These are phyloP conservation scores for Polypterus bichir DNA, from an alignment of 2,113 vertebrate genomes.

Conservation along the genomic window DNA sequence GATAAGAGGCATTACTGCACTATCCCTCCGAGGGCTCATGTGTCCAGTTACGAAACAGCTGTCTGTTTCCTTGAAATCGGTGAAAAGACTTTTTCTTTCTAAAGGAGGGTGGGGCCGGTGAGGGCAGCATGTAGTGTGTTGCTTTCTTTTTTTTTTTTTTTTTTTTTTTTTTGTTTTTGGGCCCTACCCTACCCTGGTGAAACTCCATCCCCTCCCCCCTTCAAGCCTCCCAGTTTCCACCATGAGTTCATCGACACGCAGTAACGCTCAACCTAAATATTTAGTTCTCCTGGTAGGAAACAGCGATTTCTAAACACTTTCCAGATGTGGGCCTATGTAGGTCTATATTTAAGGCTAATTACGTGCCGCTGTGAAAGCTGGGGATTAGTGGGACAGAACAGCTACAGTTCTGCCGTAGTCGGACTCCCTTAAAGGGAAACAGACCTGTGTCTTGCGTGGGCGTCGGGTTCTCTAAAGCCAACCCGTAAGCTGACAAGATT, in stretches of 20 bases:
- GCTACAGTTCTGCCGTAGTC: too few relatives aligned
- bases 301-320: slow-evolving; percentile 65
- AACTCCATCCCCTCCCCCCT: neutral
- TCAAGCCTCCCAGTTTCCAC: slow-evolving; percentile 14
- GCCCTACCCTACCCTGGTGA: neutral
- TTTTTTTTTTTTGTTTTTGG: neutral
- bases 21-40: too few relatives aligned
- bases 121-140: neutral
- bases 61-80: too few relatives aligned
- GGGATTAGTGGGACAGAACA: slow-evolving; percentile 29
- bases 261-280: slow-evolving; percentile 72
- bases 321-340: slow-evolving; percentile 60
- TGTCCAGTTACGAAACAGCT: too few relatives aligned
- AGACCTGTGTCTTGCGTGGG: too few relatives aligned
- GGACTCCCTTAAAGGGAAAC: too few relatives aligned
- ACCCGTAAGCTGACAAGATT: too few relatives aligned
- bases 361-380: slow-evolving; percentile 49
- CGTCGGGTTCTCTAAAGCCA: too few relatives aligned
- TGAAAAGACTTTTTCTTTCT: too few relatives aligned
- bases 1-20: too few relatives aligned
- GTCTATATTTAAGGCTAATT: slow-evolving; percentile 60
- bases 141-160: neutral
- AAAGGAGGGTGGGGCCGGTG: too few relatives aligned
- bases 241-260: slow-evolving; percentile 59
- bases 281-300: slow-evolving; percentile 66